phyloP scores from a whole-genome alignment of 2,113 vertebrate species.

The Caretta caretta region DNA sequence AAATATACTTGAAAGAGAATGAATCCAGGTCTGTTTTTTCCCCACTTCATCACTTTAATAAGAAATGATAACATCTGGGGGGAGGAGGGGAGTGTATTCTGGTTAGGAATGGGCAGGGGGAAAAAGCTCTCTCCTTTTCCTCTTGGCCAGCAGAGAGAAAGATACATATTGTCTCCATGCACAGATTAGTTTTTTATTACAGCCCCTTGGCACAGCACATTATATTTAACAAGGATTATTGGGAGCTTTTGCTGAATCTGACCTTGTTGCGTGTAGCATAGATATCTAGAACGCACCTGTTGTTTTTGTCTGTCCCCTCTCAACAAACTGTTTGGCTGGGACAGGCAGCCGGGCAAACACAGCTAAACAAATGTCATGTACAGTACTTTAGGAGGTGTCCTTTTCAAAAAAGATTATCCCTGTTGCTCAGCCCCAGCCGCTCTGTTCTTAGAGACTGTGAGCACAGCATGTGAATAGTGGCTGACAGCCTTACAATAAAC shows the following conservation, averaged over 20 bases:
- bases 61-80: not conserved
- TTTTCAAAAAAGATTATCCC: not conserved
- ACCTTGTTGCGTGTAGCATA: slow-evolving; percentile 25
- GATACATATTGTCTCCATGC: not conserved
- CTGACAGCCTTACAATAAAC: not conserved
- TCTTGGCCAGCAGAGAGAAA: not conserved
- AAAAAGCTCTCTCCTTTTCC: not conserved
- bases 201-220: not conserved
- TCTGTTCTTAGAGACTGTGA: not conserved
- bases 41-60: not conserved
- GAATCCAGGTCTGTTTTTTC: not conserved
- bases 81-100: not conserved
- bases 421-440: not conserved
- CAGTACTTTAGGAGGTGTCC: not conserved
- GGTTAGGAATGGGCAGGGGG: not conserved
- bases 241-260: not conserved
- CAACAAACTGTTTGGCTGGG: slow-evolving; percentile 22
- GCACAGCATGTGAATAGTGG: not conserved
- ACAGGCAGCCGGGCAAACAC: slow-evolving; percentile 6
- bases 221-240: slow-evolving; percentile 25
- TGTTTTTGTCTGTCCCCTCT: slow-evolving; percentile 28
- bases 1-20: not conserved
- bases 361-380: slow-evolving; percentile 24
- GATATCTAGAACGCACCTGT: slow-evolving; percentile 19
- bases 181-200: slow-evolving; percentile 5